Evolutionary conservation across 2,113 vertebrate species (phyloP), one percentile per base, ranked within the genome.

Genomic region (Menidia beryllina): DNA sequence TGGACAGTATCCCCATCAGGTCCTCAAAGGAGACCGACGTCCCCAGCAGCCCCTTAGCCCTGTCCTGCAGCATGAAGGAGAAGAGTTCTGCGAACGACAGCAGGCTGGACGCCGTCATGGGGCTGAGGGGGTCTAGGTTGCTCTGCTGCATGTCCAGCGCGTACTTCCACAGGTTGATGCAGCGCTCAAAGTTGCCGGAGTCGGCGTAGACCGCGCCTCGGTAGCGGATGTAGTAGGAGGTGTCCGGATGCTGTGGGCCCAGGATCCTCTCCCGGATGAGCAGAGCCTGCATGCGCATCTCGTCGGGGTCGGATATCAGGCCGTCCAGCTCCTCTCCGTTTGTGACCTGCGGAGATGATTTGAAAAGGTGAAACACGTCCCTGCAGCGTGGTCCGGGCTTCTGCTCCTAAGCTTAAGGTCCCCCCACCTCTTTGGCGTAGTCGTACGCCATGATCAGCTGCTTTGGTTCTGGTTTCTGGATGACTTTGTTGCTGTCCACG

Each of bases 11-110:
- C 73, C 95, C 96, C 97, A 99, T 98, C 30, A 99, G 95, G 91
- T 99, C 97, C 73, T 96, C 94, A 87, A 99, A 99, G 7, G 97
- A 98, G 69, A 99, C 96, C 0, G 96, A 96, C 23, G 97, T 97
- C 14, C 97, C 96, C 77, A 99, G 90, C 1, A 99, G 93, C 50
- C 98, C 98, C 88, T 99, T 99, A 69, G 98, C 97, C 48, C 96
- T 92, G 77, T 99, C 97, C 89, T 99, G 98, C n/a, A 99, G 93
- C 98, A 99, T 99, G 89, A 99, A 99, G 66, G 98, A 99, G 90
- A 99, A 99, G 8, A 99, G 96, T 86, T 99, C 98, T 13, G 98
- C 98, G 52, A 99, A 99, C 0, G 98, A 99, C 0, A 99, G 89
- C 55, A 99, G 93, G 82, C 98, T 99, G 89, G 97, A 98, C 55